A percentile compares a stretch with the other conserved stretches of the same genome.
Conservation (phyloP, 2,113 vertebrate genomes). For the Bucco capensis region DNA sequence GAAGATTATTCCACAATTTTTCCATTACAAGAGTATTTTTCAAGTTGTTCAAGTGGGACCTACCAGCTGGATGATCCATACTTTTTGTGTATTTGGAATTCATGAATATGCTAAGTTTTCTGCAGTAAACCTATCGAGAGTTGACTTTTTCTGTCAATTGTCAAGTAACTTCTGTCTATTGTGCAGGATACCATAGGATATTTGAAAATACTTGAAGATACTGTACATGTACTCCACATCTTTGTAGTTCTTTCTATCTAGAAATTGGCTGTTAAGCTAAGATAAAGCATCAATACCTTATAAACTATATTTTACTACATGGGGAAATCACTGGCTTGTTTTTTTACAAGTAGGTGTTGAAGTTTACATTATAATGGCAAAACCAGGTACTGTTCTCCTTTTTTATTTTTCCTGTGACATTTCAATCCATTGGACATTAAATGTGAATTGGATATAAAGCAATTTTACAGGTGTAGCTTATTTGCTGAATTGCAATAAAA, state of each 20-base stretch:
- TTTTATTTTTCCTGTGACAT: constrained; percentile 43
- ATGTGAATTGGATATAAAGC: constrained; percentile 44
- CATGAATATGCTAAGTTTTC: constrained; percentile 7
- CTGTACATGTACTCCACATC: constrained; percentile 35
- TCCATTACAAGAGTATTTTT: constrained; percentile 22
- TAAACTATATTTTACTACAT: constrained; percentile 42
- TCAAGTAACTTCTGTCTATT: constrained; percentile 25
- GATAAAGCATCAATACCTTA: constrained; percentile 36
- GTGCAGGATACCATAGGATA: constrained; percentile 23
- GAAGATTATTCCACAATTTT: background rate
- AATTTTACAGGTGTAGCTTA: constrained; percentile 50
- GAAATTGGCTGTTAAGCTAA: constrained; percentile 24
- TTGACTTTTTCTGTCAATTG: constrained; percentile 27
- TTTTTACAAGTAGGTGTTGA: background rate
- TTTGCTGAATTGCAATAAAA: constrained; percentile 66
- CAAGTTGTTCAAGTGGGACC: background rate
- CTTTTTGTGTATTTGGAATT: constrained; percentile 28
- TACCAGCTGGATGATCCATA: background rate
- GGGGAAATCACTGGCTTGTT: constrained; percentile 27
- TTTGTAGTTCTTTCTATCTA: constrained; percentile 58
- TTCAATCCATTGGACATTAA: constrained; percentile 45
- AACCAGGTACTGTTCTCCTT: constrained; percentile 49
- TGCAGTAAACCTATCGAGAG: constrained; percentile 10
- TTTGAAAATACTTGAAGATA: constrained; percentile 53
- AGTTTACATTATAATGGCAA: constrained; percentile 48